Evolutionary conservation across 1,140 invertebrate genomes (phyloP), one percentile per base, ranked within the genome.

Genomic region (Hylaeus volcanicus): DNA sequence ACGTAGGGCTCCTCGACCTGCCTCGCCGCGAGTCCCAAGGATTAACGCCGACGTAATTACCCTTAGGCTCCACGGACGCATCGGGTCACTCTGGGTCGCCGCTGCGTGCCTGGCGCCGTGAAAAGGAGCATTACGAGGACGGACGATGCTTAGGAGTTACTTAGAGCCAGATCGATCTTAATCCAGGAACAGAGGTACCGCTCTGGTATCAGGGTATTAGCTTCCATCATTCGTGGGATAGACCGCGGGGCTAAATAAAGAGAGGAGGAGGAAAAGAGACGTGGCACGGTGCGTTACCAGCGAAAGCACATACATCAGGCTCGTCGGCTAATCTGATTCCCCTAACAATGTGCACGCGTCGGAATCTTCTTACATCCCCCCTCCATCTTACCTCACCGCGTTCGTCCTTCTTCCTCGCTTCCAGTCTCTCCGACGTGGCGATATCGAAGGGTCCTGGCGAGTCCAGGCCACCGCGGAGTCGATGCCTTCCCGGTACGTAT

Each of bases 281-380:
- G 75, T 70, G 73, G 79, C 82, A 81, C 76, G 85, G 77, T 81
- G 87, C 85, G 84, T 88, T 89, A 88, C 88, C 78, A 86, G 75
- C 86, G 82, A 80, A 64, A 74, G 86, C 87, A 92, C 92, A 93
- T 93, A 93, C 91, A 93, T 93, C 93, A 93, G 89, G 91, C 89
- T 92, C 89, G 89, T 83, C 86, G 89, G 90, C 89, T 93, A 93
- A 93, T 93, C 93, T 93, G 90, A 93, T 92, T 92, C 92, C 92
- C 92, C 90, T 93, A 93, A 93, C 93, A 93, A 93, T 93, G 93
- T 92, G 91, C 93, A 93, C 92, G 93, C 92, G 92, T 91, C 89
- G 92, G 92, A 93, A 93, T 93, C 92, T 93, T 93, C 92, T 93
- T 93, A 93, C 89, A 89, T 89, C 83, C 85, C 85, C 73, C 48